A percentile compares a stretch with the other conserved stretches of the same genome.
Conservation (phyloP, 2,113 vertebrate species). For the Ascaphus truei region DNA sequence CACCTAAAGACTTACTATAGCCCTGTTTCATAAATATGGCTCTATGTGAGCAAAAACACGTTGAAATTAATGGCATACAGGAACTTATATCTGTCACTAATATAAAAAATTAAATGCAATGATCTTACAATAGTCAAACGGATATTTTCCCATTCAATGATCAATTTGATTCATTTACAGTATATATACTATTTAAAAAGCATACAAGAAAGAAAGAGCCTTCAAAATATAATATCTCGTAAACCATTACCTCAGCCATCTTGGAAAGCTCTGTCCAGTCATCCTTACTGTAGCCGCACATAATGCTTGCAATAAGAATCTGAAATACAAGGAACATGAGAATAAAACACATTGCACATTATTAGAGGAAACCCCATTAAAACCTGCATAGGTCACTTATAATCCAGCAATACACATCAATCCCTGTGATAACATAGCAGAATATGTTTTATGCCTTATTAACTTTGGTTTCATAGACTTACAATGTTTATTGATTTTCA, state of each 20-base stretch:
- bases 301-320: slow-evolving; percentile 87
- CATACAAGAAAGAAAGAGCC: slow-evolving; percentile 36
- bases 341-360: no score
- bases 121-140: no score
- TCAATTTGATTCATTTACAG: neutral
- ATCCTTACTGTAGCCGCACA: slow-evolving; percentile 80
- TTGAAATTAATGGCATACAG: no score
- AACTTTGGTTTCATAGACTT: neutral
- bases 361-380: no score
- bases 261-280: slow-evolving; percentile 82
- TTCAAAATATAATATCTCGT: slow-evolving; percentile 34
- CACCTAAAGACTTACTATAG: no score
- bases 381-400: no score
- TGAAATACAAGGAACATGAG: slow-evolving; percentile 55
- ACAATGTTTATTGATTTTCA: neutral
- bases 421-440: neutral
- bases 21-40: no score
- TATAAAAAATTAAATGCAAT: no score
- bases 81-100: no score
- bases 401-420: no score
- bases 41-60: no score
- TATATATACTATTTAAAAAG: neutral
- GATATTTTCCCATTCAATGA: no score
- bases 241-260: slow-evolving; percentile 80
- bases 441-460: neutral